Evolutionary conservation across 2,113 vertebrate genomes (phyloP).

Genomic region (Sturnus vulgaris): DNA sequence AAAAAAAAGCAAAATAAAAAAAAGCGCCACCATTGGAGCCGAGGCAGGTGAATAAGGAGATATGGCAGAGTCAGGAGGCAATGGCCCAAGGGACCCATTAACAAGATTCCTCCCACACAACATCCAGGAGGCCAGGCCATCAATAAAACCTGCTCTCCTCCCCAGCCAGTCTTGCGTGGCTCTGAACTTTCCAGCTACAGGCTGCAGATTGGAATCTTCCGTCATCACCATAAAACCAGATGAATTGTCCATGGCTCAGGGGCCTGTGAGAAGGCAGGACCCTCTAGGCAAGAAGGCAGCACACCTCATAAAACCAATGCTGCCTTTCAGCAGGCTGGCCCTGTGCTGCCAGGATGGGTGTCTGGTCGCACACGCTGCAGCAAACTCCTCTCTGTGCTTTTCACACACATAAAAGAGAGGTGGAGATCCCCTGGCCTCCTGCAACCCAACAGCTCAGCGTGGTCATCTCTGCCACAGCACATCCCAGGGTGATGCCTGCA

Average conservation of each 20-base stretch:
- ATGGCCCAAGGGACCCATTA: constrained; percentile 22
- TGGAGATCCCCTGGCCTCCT: neutral
- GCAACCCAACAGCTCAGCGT: fast-evolving
- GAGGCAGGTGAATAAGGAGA: neutral
- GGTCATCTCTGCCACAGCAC: neutral
- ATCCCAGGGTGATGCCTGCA: neutral
- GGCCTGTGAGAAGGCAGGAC: neutral
- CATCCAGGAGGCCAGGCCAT: constrained; percentile 26
- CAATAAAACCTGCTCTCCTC: constrained; percentile 39
- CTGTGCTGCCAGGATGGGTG: fast-evolving
- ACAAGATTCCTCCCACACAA: constrained; percentile 35
- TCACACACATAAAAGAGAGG: neutral
- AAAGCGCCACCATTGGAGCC: fast-evolving
- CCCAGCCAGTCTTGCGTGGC: neutral
- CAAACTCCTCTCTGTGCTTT: fast-evolving
- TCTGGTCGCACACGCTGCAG: neutral
- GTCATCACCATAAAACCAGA: constrained; percentile 41
- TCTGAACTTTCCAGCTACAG: constrained; percentile 24
- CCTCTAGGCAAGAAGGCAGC: neutral
- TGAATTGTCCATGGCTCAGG: neutral
- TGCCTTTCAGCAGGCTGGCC: neutral
- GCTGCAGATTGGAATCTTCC: constrained; percentile 28
- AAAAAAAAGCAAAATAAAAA: neutral
- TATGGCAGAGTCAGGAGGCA: neutral
- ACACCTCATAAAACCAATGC: neutral